These are phyloP conservation scores for Bellardia bayeri DNA, from an alignment of 2,888 invertebrate genomes.

Conservation along the genomic window DNA sequence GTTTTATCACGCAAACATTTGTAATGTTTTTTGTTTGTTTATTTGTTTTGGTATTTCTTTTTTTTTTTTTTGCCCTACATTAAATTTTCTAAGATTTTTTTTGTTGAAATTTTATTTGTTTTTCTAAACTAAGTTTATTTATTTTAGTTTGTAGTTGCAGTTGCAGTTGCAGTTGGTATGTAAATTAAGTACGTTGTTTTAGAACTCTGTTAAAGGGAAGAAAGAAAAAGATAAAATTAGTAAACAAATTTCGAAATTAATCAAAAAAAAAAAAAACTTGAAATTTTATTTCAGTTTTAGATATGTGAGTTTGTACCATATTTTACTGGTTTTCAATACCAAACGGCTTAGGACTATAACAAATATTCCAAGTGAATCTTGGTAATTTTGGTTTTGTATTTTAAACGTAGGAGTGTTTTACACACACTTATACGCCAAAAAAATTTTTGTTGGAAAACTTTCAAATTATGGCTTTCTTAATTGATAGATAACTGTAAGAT, in stretches of 20 bases:
- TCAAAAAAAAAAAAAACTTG: background rate
- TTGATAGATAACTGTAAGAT: too few relatives aligned
- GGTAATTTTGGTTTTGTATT: too few relatives aligned
- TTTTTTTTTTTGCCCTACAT: constrained; percentile 32
- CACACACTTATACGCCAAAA: too few relatives aligned
- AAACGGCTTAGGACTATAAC: too few relatives aligned
- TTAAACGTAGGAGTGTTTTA: too few relatives aligned
- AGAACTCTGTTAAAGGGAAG: constrained; percentile 75
- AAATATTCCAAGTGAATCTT: too few relatives aligned
- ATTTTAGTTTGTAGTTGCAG: constrained; percentile 39
- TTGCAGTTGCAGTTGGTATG: constrained; percentile 42
- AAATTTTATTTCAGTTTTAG: too few relatives aligned
- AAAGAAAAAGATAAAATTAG: constrained; percentile 51
- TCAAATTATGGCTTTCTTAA: too few relatives aligned
- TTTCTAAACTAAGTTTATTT: constrained; percentile 43
- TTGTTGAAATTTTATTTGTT: background rate
- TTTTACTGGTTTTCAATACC: too few relatives aligned
- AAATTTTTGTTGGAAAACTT: too few relatives aligned
- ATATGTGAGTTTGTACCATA: too few relatives aligned
- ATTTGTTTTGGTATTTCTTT: background rate
- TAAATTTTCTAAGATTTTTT: constrained; percentile 41
- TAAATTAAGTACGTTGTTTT: constrained; percentile 70
- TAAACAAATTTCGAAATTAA: constrained; percentile 15
- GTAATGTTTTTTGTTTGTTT: constrained; percentile 56
- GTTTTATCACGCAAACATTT: constrained; percentile 69